Evolutionary conservation across 2,797 vertebrate species (phyloP), one percentile per base, ranked within the genome.

Genomic region (Phataginus tetradactyla): DNA sequence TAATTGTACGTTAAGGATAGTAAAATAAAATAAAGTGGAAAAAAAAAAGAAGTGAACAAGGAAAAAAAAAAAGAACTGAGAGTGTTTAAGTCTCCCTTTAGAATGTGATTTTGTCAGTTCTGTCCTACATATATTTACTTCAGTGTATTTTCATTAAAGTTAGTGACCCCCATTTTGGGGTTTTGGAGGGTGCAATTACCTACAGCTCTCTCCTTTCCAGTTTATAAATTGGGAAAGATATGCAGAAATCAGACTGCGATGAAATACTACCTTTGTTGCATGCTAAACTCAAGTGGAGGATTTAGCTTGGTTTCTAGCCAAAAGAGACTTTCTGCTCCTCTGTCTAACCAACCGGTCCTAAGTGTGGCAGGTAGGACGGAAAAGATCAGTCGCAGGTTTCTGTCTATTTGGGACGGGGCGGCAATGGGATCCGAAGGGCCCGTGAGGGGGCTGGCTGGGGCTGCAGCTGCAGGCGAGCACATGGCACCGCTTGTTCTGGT

Each of bases 121-220:
- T 18, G 95, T 90, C 74, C 72, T 91, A 77, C 34, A 53, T 72
- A 68, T 45, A 45, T 45, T 74, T 86, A 20, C 32, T 81, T 66
- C 94, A 86, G 83, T 79, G 18, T 83, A 79, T 79, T 96, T 96
- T 95, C 69, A 87, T 69, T 94, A 79, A 81, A 86, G 57, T 69
- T 66, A 95, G 86, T 61, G 79, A 45, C 32, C 39, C 23, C 42
- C 2, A 18, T 93, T 92, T 94, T 96, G 49, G 85, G 77, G n/a
- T 18, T 64, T 91, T 95, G 21, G 45, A 94, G 69, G 42, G 15
- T 89, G 23, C 87, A 77, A 72, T 90, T 94, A 66, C 53, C 32
- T 49, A 86, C 1, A 89, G 37, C 21, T 75, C 49, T 94, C 64
- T 91, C n/a, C 66, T 94, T 94, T 93, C 29, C 59, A 68, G 74